Percentiles rank a stretch among this genome's conserved stretches.
Conservation (phyloP, 1,140 invertebrate genomes). For the Papilio dardanus region DNA sequence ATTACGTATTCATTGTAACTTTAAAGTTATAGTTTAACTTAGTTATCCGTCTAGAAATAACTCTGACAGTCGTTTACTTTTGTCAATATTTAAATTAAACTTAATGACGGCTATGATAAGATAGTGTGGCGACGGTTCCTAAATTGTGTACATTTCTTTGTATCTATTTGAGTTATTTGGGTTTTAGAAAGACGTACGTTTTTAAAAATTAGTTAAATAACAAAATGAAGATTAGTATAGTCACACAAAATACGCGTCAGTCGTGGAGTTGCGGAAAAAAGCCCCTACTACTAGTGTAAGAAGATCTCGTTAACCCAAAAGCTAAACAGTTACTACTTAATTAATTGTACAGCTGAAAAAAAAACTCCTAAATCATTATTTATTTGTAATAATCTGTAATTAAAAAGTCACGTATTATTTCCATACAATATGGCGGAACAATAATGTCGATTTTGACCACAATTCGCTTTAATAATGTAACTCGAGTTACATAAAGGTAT, state of each 20-base stretch:
- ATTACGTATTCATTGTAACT: background rate
- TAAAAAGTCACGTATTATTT: background rate
- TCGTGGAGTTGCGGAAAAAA: too few relatives aligned
- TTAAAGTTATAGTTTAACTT: background rate
- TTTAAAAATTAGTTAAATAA: background rate
- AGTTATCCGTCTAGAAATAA: slow-evolving; percentile 18
- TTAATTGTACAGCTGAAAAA: too few relatives aligned
- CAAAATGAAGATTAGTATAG: background rate
- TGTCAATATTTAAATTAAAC: slow-evolving; percentile 23
- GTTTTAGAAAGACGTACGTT: background rate
- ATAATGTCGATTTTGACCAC: background rate
- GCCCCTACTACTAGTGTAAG: too few relatives aligned
- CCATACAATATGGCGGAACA: background rate
- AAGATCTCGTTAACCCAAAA: too few relatives aligned
- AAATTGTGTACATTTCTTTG: background rate
- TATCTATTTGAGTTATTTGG: background rate
- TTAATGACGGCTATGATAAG: slow-evolving; percentile 17
- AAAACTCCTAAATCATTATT: background rate
- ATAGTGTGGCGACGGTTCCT: background rate
- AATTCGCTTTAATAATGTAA: background rate
- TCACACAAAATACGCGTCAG: too few relatives aligned
- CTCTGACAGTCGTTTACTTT: slow-evolving; percentile 13
- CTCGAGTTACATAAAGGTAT: slow-evolving; percentile 1
- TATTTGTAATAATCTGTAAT: background rate
- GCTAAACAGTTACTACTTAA: too few relatives aligned